Conservation (phyloP, 2,888 invertebrate species). For the Dendrolimus houi region DNA sequence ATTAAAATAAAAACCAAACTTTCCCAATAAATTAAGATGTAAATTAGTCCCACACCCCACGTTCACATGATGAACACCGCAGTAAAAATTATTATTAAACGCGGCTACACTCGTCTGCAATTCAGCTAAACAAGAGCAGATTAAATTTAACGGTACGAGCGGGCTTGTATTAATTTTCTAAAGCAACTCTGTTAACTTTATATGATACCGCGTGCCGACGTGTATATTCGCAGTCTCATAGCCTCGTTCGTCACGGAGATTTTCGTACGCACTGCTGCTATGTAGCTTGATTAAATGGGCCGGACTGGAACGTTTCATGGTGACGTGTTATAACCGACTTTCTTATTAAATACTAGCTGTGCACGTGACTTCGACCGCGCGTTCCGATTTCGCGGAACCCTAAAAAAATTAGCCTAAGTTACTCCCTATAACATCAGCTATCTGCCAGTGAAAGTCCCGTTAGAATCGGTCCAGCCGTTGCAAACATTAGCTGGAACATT, state of each 20-base stretch:
- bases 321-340: no score
- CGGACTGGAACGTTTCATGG: no score
- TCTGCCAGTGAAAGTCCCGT: no score
- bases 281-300: no score
- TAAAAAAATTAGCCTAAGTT: no score
- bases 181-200: conserved; percentile 23
- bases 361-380: no score
- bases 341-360: no score
- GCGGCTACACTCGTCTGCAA: conserved; percentile 16
- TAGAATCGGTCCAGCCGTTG: no score
- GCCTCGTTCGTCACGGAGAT: conserved; percentile 2
- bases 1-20: neutral
- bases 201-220: conserved; percentile 2
- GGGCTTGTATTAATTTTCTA: conserved; percentile 27
- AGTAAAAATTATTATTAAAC: conserved; percentile 12
- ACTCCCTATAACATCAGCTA: no score
- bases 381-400: no score
- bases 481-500: no score
- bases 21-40: neutral
- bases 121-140: conserved; percentile 19
- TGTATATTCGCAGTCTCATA: conserved; percentile 7
- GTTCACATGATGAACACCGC: conserved; percentile 9
- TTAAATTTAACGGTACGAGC: conserved; percentile 23
- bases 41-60: neutral
- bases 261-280: neutral